Conservation (phyloP, 1,140 invertebrate genomes). For the Nephotettix cincticeps region DNA sequence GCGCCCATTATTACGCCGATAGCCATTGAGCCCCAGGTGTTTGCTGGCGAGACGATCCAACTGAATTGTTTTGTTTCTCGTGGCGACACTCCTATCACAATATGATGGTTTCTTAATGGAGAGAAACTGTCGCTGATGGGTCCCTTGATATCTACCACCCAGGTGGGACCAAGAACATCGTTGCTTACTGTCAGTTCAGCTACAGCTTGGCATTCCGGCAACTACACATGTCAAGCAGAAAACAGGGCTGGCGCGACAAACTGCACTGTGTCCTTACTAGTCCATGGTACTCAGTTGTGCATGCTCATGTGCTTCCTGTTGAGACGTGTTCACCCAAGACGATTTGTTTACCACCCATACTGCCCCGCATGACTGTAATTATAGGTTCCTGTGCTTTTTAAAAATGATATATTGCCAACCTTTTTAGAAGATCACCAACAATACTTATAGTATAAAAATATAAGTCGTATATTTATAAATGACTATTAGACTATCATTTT, state of each 20-base stretch:
- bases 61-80: conserved; percentile 68
- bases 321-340: too few species aligned
- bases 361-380: too few species aligned
- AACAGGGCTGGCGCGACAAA: conserved; percentile 71
- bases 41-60: conserved; percentile 44
- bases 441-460: too few species aligned
- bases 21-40: conserved; percentile 53
- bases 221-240: conserved; percentile 70
- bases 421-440: too few species aligned
- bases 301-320: neutral
- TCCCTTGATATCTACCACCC: conserved; percentile 60
- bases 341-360: too few species aligned
- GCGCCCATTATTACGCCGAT: conserved; percentile 62
- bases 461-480: too few species aligned
- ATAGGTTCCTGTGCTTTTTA: too few species aligned
- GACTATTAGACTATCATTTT: too few species aligned
- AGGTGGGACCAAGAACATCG: conserved; percentile 68
- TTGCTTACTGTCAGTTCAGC: conserved; percentile 75
- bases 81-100: conserved; percentile 72
- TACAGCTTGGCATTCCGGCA: conserved; percentile 69
- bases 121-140: conserved; percentile 48
- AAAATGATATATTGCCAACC: too few species aligned
- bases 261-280: conserved; percentile 63
- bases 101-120: conserved; percentile 63
- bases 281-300: conserved; percentile 55